These are phyloP conservation scores for Glaucopsyche alexis DNA, from an alignment of 2,888 invertebrate genomes.

Conservation along the genomic window DNA sequence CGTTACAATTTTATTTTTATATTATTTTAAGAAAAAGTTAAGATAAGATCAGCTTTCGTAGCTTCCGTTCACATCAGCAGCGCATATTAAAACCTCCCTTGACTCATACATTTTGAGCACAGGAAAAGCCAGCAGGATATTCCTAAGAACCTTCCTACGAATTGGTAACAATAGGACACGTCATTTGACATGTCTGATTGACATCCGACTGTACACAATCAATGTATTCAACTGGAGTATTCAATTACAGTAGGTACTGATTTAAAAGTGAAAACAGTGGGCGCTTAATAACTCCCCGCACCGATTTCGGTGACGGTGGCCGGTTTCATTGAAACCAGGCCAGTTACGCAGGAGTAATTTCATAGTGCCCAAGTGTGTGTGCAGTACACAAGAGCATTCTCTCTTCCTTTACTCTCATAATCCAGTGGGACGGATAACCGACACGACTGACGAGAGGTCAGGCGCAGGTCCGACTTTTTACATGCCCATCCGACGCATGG, in stretches of 20 bases:
- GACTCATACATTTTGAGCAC: neutral
- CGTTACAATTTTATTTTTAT: too few relatives aligned
- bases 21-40: neutral
- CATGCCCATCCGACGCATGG: too few relatives aligned
- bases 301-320: too few relatives aligned
- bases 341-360: too few relatives aligned
- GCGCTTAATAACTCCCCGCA: too few relatives aligned
- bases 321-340: too few relatives aligned
- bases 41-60: neutral
- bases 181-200: neutral
- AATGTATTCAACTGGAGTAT: neutral
- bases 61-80: neutral
- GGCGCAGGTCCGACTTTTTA: too few relatives aligned
- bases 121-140: constrained; percentile 7
- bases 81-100: constrained; percentile 6
- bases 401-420: too few relatives aligned
- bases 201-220: neutral
- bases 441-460: too few relatives aligned
- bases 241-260: neutral
- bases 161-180: neutral
- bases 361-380: too few relatives aligned
- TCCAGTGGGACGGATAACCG: too few relatives aligned
- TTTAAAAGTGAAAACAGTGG: neutral
- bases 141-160: constrained; percentile 4
- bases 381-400: too few relatives aligned